Evolutionary conservation across 2,888 invertebrate species (phyloP).

Genomic region (Pristionchus fissidentatus): DNA sequence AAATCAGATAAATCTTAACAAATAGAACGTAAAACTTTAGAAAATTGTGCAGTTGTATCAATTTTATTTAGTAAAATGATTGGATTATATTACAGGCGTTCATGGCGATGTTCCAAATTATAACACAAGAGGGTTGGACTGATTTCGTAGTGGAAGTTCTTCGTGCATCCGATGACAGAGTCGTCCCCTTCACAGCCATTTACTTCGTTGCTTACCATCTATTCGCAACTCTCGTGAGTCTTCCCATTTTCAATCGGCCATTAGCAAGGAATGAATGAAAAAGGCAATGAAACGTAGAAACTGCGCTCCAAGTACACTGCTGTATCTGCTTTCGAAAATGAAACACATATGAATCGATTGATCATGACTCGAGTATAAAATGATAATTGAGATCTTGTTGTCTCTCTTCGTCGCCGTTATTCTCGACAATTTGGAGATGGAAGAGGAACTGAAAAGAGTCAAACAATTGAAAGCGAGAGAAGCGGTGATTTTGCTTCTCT

Average conservation of each 20-base stretch:
- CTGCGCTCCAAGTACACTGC: background rate
- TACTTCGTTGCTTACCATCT: constrained; percentile 99
- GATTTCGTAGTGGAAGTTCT: constrained; percentile 99
- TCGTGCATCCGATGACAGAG: constrained; percentile 76
- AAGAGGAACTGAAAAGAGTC: constrained; percentile 98
- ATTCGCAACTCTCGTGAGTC: constrained; percentile 88
- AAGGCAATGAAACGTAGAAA: constrained; percentile 27
- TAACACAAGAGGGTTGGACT: constrained; percentile 99
- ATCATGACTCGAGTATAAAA: background rate
- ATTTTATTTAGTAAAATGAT: background rate
- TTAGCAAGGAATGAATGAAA: background rate
- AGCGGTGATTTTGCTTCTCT: constrained; percentile 78
- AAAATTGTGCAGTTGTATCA: background rate
- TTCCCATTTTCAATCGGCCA: background rate
- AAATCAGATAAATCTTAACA: too few relatives aligned
- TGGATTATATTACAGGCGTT: constrained; percentile 84
- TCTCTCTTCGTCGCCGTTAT: constrained; percentile 99
- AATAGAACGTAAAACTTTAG: background rate
- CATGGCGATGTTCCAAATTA: constrained; percentile 99
- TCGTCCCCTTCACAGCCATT: constrained; percentile 84
- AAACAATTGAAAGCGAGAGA: constrained; percentile 92
- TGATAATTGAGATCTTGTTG: constrained; percentile 85
- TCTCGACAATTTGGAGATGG: constrained; percentile 97
- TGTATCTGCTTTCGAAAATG: background rate
- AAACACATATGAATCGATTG: background rate